These are phyloP conservation scores for Hydropsyche tenuis DNA, from an alignment of 1,140 invertebrate species.

Conservation along the genomic window DNA sequence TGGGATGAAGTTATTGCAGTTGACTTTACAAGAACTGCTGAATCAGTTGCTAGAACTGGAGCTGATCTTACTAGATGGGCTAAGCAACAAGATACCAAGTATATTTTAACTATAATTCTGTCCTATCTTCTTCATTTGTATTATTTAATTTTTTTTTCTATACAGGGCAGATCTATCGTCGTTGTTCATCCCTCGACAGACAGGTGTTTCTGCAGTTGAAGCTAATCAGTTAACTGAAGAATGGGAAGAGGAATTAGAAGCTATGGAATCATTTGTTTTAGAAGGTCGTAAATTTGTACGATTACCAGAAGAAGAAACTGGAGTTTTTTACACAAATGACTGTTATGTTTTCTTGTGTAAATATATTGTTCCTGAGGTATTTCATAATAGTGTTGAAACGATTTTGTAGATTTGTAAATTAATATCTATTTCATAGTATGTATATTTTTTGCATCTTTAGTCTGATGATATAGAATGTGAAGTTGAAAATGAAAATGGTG, in stretches of 20 bases:
- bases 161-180: conserved; percentile 87
- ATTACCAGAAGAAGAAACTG: conserved; percentile 93
- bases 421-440: background rate
- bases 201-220: conserved; percentile 83
- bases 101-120: conserved; percentile 51
- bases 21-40: conserved; percentile 97
- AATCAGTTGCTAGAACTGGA: conserved; percentile 94
- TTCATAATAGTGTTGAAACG: background rate
- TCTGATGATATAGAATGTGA: conserved; percentile 53
- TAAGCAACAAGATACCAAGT: conserved; percentile 87
- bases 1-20: conserved; percentile 99
- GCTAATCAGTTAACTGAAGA: conserved; percentile 91
- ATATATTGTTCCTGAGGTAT: conserved; percentile 82
- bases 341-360: conserved; percentile 98
- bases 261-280: conserved; percentile 98
- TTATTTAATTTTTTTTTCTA: conserved; percentile 38
- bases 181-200: conserved; percentile 93
- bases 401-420: conserved; percentile 15
- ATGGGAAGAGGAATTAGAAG: conserved; percentile 95
- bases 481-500: conserved; percentile 54
- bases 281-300: conserved; percentile 97
- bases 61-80: conserved; percentile 96
- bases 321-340: conserved; percentile 92
- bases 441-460: conserved; percentile 17
- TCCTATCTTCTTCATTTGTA: background rate